Evolutionary conservation across 2,888 invertebrate genomes (phyloP).

Genomic region (Folsomia manolachei): DNA sequence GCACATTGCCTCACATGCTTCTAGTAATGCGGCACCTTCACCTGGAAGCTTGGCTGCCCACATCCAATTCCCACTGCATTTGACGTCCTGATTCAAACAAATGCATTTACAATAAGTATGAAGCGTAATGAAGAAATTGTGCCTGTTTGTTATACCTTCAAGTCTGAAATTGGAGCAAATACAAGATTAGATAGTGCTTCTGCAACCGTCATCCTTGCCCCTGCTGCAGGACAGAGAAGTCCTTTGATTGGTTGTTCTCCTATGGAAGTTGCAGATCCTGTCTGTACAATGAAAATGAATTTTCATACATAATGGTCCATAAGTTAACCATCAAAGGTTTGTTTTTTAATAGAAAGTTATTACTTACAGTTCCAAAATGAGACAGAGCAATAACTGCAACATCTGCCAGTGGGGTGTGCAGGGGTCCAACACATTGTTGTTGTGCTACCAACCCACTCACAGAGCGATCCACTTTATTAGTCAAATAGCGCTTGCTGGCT

Average conservation of each 20-base stretch:
- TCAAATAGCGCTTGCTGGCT: conserved; percentile 90
- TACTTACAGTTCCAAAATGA: conserved; percentile 67
- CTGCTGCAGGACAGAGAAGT: conserved; percentile 74
- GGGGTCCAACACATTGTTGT: conserved; percentile 96
- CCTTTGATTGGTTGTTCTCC: conserved; percentile 97
- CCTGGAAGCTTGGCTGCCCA: conserved; percentile 95
- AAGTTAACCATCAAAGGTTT: conserved; percentile 8
- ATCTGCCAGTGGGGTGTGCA: conserved; percentile 94
- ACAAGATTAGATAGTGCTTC: conserved; percentile 92
- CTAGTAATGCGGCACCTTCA: conserved; percentile 83
- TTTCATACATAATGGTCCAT: no score
- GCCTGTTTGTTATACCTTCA: conserved; percentile 55
- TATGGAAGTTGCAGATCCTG: conserved; percentile 89
- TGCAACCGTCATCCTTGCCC: conserved; percentile 90
- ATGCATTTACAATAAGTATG: neutral
- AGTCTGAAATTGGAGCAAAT: conserved; percentile 62
- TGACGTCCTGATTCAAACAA: conserved; percentile 80
- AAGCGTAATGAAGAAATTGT: neutral
- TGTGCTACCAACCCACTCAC: conserved; percentile 93
- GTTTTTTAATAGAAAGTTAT: neutral
- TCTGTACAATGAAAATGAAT: no score
- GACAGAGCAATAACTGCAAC: conserved; percentile 87
- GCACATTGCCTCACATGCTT: conserved; percentile 86
- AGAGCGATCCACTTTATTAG: conserved; percentile 92
- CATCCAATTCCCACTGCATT: conserved; percentile 99